phyloP scores from a whole-genome alignment of 1,140 invertebrate species.

The Philotrypesis tridentata region DNA sequence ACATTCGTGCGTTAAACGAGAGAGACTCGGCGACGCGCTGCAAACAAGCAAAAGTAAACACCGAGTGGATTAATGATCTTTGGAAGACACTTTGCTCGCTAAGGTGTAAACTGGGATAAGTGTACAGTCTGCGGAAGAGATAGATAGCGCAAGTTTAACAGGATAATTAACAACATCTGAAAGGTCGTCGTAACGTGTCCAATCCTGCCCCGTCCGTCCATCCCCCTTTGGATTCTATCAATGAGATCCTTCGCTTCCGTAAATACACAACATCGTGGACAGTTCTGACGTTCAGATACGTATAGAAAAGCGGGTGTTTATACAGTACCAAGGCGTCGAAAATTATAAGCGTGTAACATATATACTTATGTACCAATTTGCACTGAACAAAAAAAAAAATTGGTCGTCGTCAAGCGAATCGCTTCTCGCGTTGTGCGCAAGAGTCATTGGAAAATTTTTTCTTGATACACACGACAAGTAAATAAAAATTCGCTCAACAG shows the following conservation, averaged over 20 bases:
- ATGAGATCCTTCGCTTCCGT: conserved; percentile 19
- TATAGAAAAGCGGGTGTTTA: neutral
- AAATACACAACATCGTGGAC: neutral
- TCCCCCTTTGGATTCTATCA: conserved; percentile 15
- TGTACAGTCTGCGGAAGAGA: conserved; percentile 7
- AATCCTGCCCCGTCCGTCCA: conserved; percentile 9
- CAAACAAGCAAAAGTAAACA: conserved; percentile 64
- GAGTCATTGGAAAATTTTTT: no score
- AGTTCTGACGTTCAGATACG: neutral
- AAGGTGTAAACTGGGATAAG: neutral
- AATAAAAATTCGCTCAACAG: neutral
- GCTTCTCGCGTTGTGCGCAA: no score
- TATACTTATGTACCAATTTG: no score
- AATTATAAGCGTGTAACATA: no score
- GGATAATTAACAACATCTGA: neutral
- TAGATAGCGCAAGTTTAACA: neutral
- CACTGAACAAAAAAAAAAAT: no score
- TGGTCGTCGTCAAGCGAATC: no score
- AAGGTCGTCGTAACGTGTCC: neutral
- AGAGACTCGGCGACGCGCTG: conserved; percentile 60
- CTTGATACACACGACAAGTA: no score
- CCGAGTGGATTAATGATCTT: conserved; percentile 38
- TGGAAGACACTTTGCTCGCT: neutral
- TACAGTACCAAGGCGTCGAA: neutral
- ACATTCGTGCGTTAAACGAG: conserved; percentile 26